phyloP scores from a whole-genome alignment of 92 coral and sea anemone species.

The Zoanthus solanderi region DNA sequence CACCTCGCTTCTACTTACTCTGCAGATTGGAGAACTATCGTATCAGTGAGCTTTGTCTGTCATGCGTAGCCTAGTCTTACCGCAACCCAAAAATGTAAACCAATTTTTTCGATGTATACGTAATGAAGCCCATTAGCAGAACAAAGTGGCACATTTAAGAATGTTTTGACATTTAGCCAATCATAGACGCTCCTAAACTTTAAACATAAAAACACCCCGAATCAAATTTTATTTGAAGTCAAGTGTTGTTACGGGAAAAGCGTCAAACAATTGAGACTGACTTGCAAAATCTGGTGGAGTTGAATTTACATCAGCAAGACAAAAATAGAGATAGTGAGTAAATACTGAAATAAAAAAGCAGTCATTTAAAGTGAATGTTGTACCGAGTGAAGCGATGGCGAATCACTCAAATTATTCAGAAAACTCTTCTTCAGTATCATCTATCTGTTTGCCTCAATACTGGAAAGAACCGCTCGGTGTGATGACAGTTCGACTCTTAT shows the following conservation, averaged over 20 bases:
- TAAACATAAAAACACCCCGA: slow-evolving; percentile 13
- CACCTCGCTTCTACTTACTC: background rate
- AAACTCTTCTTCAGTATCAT: background rate
- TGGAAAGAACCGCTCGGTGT: slow-evolving; percentile 39
- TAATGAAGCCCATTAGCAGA: background rate
- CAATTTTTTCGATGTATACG: background rate
- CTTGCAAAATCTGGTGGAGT: background rate
- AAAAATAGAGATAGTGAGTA: background rate
- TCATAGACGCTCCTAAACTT: slow-evolving; percentile 8
- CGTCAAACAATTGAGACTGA: background rate
- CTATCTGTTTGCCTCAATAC: background rate
- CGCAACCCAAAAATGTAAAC: background rate
- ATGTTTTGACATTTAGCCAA: slow-evolving; percentile 14
- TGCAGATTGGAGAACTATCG: background rate
- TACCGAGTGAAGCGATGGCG: background rate
- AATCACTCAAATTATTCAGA: slow-evolving; percentile 28
- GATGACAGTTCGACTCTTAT: slow-evolving; percentile 4
- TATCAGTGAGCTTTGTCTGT: background rate
- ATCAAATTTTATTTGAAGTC: slow-evolving; percentile 8
- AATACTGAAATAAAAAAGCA: background rate
- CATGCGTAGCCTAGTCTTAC: background rate
- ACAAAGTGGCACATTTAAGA: slow-evolving; percentile 2
- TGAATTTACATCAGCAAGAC: background rate
- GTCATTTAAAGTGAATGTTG: background rate
- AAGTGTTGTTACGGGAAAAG: background rate